Base-by-base conservation (phyloP, 1,140 invertebrate species). In the Halesus radiatus region DNA sequence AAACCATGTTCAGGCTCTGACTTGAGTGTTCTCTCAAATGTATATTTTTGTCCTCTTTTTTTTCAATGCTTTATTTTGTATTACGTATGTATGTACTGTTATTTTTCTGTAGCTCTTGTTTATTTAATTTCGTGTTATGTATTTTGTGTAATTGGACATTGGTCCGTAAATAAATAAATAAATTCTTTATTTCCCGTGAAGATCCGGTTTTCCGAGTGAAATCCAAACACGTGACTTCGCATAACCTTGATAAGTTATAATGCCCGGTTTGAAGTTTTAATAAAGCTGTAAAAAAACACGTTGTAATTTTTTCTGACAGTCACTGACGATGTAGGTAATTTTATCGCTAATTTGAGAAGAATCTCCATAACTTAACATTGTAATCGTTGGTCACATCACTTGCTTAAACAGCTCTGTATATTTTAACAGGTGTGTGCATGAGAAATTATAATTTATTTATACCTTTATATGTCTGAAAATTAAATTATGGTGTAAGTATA, bases 361-460 rank as follows among this genome's bases (percentile, higher is more conserved):
- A 72, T 72, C 68, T 72, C 68, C 68, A 72, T 72, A 72, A 72
- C 52, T 72, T 52, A 72, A 72, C 45, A 52, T 23, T 72, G 68
- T 72, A 72, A 52, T 20, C 50, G 68, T 23, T 53, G 45, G 68
- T 72, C 45, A 72, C 68, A 72, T 72, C 45, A 72, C 37, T 72
- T 72, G 68, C 68, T 72, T 72, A 72, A 72, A 72, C 26, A 72
- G 18, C 2, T 72, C 23, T 23, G 20, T 72, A 13, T 72, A 52
- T 72, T 72, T 72, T 72, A 52, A 72, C 68, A 72, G 68, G 68
- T 72, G 68, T 66, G 32, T 8, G 32, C 7, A 37, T 8, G 7
- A 6, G 32, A 37, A 37, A 4, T 37, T 6, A 37, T 37, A 6
- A 37, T 37, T 37, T 37, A 6, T 37, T 37, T 37, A 37, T 37